Evolutionary conservation across 1,140 invertebrate species (phyloP).

Genomic region (Drosophila serrata): DNA sequence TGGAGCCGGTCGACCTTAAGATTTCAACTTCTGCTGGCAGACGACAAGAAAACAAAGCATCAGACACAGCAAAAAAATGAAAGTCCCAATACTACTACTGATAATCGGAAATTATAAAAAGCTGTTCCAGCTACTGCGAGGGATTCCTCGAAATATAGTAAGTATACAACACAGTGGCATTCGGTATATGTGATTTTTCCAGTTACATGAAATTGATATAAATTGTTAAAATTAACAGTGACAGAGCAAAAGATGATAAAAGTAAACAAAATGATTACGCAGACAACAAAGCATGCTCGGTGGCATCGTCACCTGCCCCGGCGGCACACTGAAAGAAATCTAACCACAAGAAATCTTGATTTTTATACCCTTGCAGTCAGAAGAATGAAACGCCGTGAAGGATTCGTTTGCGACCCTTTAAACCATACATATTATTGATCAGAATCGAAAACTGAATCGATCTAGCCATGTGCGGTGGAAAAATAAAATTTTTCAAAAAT

Average conservation of each 20-base stretch:
- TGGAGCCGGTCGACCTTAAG: slow-evolving; percentile 65
- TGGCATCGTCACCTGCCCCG: slow-evolving; percentile 25
- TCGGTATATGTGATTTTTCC: slow-evolving; percentile 23
- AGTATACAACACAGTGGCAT: neutral
- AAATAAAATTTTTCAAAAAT: no score
- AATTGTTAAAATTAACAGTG: slow-evolving; percentile 41
- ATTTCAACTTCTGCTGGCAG: slow-evolving; percentile 39
- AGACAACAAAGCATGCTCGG: slow-evolving; percentile 59
- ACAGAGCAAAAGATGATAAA: slow-evolving; percentile 45
- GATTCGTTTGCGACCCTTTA: no score
- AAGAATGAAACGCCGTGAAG: no score
- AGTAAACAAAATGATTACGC: slow-evolving; percentile 82
- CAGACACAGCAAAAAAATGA: slow-evolving; percentile 6
- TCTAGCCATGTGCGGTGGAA: no score
- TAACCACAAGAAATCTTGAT: neutral
- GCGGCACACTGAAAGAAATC: slow-evolving; percentile 19
- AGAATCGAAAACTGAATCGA: no score
- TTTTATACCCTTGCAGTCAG: no score
- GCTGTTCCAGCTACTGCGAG: slow-evolving; percentile 16
- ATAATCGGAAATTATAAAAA: slow-evolving; percentile 28
- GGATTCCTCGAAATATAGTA: slow-evolving; percentile 1
- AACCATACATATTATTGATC: no score
- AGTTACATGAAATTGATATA: slow-evolving; percentile 53
- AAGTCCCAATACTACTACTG: slow-evolving; percentile 24
- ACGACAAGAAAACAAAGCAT: slow-evolving; percentile 14